Conservation (phyloP, 2,888 invertebrate genomes). For the Anagyrus pseudococci region DNA sequence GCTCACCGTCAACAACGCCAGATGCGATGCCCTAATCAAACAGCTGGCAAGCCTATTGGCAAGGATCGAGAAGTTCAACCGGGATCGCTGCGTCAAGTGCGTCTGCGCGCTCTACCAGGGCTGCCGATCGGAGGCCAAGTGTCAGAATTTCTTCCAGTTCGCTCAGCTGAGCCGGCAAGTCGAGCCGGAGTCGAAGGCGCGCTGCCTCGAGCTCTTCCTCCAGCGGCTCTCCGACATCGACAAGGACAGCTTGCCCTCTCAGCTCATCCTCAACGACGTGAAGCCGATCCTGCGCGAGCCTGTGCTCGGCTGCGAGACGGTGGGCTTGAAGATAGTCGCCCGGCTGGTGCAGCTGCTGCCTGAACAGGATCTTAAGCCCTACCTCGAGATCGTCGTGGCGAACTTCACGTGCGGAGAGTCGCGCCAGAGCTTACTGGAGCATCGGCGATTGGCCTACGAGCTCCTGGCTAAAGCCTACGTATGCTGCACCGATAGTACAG, state of each 20-base stretch:
- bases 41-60: neutral
- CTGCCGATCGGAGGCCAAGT: slow-evolving; percentile 64
- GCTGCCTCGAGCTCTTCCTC: slow-evolving; percentile 17
- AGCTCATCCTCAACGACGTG: slow-evolving; percentile 47
- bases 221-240: neutral
- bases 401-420: neutral
- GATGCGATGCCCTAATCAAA: neutral
- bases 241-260: neutral
- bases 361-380: neutral
- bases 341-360: neutral
- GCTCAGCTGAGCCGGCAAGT: slow-evolving; percentile 9
- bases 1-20: neutral
- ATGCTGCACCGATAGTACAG: neutral
- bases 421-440: slow-evolving; percentile 3
- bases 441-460: neutral
- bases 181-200: neutral
- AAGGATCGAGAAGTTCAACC: neutral
- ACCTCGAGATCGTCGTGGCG: neutral
- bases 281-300: neutral
- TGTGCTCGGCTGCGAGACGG: neutral
- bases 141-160: slow-evolving; percentile 60
- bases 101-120: slow-evolving; percentile 15
- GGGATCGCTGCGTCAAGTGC: slow-evolving; percentile 12
- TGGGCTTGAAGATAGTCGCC: slow-evolving; percentile 6
- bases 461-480: slow-evolving; percentile 5